A percentile compares a stretch with the other conserved stretches of the same genome.
phyloP scores from a whole-genome alignment of 2,797 vertebrate species.

The Schizopygopsis malacanthus region DNA sequence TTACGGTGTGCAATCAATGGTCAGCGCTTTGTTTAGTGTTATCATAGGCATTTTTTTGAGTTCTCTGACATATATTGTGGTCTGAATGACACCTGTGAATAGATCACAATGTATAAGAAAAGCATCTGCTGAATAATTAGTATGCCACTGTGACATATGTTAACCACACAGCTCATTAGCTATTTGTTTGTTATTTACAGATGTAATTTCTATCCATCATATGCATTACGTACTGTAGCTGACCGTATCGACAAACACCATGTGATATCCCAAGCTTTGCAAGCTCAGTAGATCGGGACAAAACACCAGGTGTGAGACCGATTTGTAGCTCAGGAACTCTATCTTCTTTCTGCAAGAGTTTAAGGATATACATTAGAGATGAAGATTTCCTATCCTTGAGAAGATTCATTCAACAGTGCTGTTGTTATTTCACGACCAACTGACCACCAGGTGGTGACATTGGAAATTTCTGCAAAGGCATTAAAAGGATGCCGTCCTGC shows the following conservation, averaged over 20 bases:
- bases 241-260: slow-evolving; percentile 10
- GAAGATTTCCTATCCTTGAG: background rate
- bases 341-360: background rate
- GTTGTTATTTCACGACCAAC: background rate
- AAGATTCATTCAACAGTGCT: background rate
- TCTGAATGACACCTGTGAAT: slow-evolving; percentile 28
- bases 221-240: slow-evolving; percentile 29
- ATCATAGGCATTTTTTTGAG: slow-evolving; percentile 9
- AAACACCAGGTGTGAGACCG: slow-evolving; percentile 25
- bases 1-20: background rate
- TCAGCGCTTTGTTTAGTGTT: slow-evolving; percentile 26
- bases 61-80: background rate
- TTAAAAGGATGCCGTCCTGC: background rate
- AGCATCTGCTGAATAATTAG: slow-evolving; percentile 47
- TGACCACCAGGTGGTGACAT: slow-evolving; percentile 48
- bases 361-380: slow-evolving; percentile 9
- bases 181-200: slow-evolving; percentile 44
- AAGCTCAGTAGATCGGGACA: background rate
- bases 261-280: slow-evolving; percentile 24
- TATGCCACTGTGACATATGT: slow-evolving; percentile 30
- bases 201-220: slow-evolving; percentile 29
- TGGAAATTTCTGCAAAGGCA: slow-evolving; percentile 1
- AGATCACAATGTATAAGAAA: background rate
- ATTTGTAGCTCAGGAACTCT: background rate
- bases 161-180: background rate